Evolutionary conservation across 2,888 invertebrate species (phyloP).

Genomic region (Cyclophora albipunctata): DNA sequence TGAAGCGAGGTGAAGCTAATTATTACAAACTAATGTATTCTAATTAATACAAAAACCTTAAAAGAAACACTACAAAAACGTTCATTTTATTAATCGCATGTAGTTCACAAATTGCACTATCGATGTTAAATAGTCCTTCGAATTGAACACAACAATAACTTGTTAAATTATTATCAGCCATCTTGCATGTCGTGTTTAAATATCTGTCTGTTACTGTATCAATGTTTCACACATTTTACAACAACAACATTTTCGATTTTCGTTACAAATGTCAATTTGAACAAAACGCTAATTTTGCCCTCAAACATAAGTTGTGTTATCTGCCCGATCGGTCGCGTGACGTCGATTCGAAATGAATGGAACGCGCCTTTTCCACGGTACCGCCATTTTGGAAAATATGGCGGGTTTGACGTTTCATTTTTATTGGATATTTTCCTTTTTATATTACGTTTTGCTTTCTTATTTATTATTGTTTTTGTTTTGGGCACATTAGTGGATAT

Average conservation of each 20-base stretch:
- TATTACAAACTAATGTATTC: too few species aligned
- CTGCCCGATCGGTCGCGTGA: constrained; percentile 21
- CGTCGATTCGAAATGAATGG: constrained; percentile 43
- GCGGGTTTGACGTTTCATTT: constrained; percentile 24
- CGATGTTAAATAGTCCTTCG: too few species aligned
- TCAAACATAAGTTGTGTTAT: constrained; percentile 20
- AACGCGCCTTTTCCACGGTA: constrained; percentile 30
- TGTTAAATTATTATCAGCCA: too few species aligned
- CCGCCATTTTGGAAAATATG: constrained; percentile 47
- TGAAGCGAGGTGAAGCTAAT: too few species aligned
- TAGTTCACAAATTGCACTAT: too few species aligned
- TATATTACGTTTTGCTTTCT: neutral
- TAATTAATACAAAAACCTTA: too few species aligned
- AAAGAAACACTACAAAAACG: too few species aligned
- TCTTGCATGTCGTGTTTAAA: too few species aligned
- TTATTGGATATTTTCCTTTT: constrained; percentile 18
- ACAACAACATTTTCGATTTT: constrained; percentile 8
- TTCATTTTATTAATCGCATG: too few species aligned
- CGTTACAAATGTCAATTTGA: constrained; percentile 17
- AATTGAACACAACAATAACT: too few species aligned
- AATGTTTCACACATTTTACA: constrained; percentile 9
- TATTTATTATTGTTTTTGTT: constrained; percentile 17
- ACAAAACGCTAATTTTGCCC: constrained; percentile 15
- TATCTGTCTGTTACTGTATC: neutral
- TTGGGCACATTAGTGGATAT: too few species aligned